Conservation (phyloP, 2,888 invertebrate species). For the Quadroppia sp. region DNA sequence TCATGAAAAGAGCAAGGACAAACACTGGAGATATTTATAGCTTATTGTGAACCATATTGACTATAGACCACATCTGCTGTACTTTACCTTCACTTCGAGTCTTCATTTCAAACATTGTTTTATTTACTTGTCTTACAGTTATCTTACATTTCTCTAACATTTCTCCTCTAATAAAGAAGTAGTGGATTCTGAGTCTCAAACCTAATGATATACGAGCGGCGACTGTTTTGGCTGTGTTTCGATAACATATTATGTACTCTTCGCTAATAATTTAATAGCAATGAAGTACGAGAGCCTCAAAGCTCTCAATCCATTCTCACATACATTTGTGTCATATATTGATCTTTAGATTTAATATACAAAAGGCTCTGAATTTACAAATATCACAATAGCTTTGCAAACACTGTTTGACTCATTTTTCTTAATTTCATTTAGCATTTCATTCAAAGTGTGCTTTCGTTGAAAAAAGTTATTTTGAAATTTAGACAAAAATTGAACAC, state of each 20-base stretch:
- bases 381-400: too few relatives aligned
- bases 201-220: background rate
- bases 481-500: too few relatives aligned
- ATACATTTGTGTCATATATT: background rate
- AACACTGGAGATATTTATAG: too few relatives aligned
- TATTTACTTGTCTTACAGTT: background rate
- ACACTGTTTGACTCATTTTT: too few relatives aligned
- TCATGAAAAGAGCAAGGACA: too few relatives aligned
- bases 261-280: background rate
- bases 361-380: background rate
- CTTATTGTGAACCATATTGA: too few relatives aligned
- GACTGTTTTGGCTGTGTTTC: background rate
- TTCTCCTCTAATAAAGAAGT: background rate
- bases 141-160: background rate
- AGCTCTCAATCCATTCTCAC: background rate
- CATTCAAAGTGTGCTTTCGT: too few relatives aligned
- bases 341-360: background rate
- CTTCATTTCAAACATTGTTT: background rate
- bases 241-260: background rate
- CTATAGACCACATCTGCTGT: too few relatives aligned
- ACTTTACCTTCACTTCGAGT: background rate
- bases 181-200: background rate
- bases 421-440: too few relatives aligned
- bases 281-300: background rate
- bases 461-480: too few relatives aligned